Percentiles rank a stretch among this genome's conserved stretches.
phyloP scores from a whole-genome alignment of 1,140 invertebrate species.

The Drosophila parvula region DNA sequence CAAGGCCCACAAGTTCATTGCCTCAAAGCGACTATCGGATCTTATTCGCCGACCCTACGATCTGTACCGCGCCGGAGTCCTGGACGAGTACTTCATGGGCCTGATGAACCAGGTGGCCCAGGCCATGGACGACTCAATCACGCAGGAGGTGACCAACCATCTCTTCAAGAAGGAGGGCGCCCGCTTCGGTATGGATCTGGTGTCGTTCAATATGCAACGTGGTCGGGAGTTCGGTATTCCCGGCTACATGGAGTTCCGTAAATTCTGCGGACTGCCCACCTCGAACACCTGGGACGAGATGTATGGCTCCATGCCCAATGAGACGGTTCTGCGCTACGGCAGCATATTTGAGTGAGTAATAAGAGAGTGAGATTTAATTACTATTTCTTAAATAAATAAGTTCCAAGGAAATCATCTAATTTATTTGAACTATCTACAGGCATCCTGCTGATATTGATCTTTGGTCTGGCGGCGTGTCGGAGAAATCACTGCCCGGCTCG shows the following conservation, averaged over 20 bases:
- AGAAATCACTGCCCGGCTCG: conserved; percentile 92
- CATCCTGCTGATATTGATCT: conserved; percentile 95
- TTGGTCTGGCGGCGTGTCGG: conserved; percentile 96
- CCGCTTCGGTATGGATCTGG: conserved; percentile 94
- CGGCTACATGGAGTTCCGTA: conserved; percentile 96
- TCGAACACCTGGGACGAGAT: conserved; percentile 93
- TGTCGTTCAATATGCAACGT: conserved; percentile 97
- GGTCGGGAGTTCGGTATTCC: conserved; percentile 96
- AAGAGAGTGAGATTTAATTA: background rate
- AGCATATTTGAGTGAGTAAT: conserved; percentile 89
- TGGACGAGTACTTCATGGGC: conserved; percentile 97
- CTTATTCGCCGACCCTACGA: conserved; percentile 95
- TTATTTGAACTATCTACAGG: conserved; percentile 77
- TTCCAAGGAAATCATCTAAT: background rate
- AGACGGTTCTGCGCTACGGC: conserved; percentile 91
- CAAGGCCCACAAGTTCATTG: conserved; percentile 96
- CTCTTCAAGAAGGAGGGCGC: conserved; percentile 95
- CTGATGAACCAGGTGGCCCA: conserved; percentile 97
- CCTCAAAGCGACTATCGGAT: conserved; percentile 94
- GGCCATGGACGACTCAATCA: conserved; percentile 97
- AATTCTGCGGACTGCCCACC: conserved; percentile 94
- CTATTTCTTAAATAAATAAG: too few relatives aligned
- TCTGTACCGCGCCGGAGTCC: conserved; percentile 94
- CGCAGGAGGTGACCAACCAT: conserved; percentile 96
- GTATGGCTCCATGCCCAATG: conserved; percentile 94